These are phyloP conservation scores for Netta rufina DNA, from an alignment of 2,797 vertebrate species.

Conservation along the genomic window DNA sequence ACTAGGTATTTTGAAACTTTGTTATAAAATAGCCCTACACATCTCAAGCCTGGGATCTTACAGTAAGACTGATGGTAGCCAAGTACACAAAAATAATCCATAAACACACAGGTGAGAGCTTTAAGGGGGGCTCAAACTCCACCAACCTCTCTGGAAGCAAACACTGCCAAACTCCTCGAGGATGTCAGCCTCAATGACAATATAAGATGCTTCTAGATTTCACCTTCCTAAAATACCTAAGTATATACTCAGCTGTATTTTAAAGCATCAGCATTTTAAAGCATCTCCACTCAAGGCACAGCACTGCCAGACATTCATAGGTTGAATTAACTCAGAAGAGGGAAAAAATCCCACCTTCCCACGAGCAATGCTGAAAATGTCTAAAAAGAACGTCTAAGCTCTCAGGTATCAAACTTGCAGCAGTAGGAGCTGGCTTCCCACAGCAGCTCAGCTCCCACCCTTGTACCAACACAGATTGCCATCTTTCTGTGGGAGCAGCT, in stretches of 20 bases:
- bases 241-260: not conserved
- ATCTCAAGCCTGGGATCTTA: not conserved
- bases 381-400: not conserved
- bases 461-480: accelerated
- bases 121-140: too few relatives aligned
- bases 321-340: not conserved
- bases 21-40: not conserved
- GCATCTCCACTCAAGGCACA: not conserved
- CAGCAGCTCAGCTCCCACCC: not conserved
- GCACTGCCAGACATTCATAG: not conserved
- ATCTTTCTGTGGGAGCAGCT: not conserved
- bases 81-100: not conserved
- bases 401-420: not conserved
- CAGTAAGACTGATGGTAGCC: not conserved
- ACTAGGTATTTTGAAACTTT: not conserved
- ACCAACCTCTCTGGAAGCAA: not conserved
- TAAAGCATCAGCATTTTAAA: not conserved
- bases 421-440: not conserved
- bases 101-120: not conserved
- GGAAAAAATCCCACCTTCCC: not conserved
- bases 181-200: accelerated
- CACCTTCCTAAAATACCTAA: not conserved
- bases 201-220: not conserved
- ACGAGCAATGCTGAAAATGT: not conserved
- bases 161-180: accelerated